A percentile compares a stretch with the other conserved stretches of the same genome.
phyloP scores from a whole-genome alignment of 2,888 invertebrate species.

The Drosophila siamana region DNA sequence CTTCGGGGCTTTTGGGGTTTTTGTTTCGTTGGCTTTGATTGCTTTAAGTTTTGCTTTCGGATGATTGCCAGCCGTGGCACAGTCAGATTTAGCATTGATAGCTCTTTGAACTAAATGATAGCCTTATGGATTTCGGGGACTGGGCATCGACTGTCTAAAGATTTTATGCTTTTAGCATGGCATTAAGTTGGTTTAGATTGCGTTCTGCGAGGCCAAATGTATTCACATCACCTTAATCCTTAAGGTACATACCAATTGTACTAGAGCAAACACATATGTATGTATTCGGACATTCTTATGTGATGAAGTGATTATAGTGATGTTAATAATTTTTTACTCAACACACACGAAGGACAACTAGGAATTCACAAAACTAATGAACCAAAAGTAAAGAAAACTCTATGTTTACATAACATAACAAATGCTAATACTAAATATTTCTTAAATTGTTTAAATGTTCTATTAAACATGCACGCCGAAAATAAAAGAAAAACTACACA shows the following conservation, averaged over 20 bases:
- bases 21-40: slow-evolving; percentile 67
- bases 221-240: background rate
- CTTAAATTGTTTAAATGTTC: no score
- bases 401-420: no score
- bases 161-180: slow-evolving; percentile 24
- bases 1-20: slow-evolving; percentile 55
- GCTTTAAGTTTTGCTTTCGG: slow-evolving; percentile 74
- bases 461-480: no score
- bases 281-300: background rate
- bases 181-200: slow-evolving; percentile 24
- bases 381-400: no score
- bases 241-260: background rate
- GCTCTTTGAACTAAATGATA: slow-evolving; percentile 72
- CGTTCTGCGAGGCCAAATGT: background rate
- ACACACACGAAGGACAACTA: no score
- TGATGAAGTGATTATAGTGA: background rate
- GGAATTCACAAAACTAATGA: no score
- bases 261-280: background rate
- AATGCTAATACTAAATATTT: no score
- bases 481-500: background rate
- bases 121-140: slow-evolving; percentile 39
- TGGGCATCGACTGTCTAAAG: background rate
- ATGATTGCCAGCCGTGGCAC: slow-evolving; percentile 54
- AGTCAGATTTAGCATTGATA: slow-evolving; percentile 56
- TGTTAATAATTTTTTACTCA: no score